A percentile compares a stretch with the other conserved stretches of the same genome.
These are phyloP conservation scores for Laupala kohalensis DNA, from an alignment of 1,140 invertebrate species.

Conservation along the genomic window DNA sequence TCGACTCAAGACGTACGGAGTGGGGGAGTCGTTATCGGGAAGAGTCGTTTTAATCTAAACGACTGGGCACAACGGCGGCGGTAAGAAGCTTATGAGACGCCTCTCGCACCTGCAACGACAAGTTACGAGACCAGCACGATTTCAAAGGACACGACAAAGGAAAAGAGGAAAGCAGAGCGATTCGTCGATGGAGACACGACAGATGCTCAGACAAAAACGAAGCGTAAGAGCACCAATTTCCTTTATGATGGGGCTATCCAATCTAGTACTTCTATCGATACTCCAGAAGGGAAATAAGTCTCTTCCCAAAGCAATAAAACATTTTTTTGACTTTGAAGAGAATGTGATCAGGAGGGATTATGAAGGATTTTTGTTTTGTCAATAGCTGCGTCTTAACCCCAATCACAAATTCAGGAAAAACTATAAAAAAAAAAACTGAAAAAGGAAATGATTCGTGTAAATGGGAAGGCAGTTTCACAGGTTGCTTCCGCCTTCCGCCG, in stretches of 20 bases:
- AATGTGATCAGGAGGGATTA: neutral
- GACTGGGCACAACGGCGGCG: neutral
- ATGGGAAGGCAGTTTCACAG: too few relatives aligned
- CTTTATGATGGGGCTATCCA: neutral
- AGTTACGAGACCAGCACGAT: neutral
- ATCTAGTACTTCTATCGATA: neutral
- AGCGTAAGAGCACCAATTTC: neutral
- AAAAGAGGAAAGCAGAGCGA: neutral
- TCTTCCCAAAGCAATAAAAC: neutral
- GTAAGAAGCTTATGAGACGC: neutral
- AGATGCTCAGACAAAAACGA: neutral
- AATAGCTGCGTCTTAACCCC: neutral
- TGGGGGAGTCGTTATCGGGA: neutral
- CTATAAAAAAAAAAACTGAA: too few relatives aligned
- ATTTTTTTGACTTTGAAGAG: neutral
- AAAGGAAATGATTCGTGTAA: too few relatives aligned
- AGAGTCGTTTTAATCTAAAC: neutral
- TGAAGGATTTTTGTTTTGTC: neutral
- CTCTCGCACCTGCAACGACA: neutral
- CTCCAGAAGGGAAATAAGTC: neutral
- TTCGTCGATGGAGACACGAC: neutral
- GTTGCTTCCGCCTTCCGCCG: too few relatives aligned
- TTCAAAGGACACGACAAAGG: neutral
- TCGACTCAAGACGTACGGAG: too few relatives aligned
- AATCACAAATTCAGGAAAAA: too few relatives aligned